Evolutionary conservation across 2,797 vertebrate species (phyloP).

Genomic region (Perodicticus potto): DNA sequence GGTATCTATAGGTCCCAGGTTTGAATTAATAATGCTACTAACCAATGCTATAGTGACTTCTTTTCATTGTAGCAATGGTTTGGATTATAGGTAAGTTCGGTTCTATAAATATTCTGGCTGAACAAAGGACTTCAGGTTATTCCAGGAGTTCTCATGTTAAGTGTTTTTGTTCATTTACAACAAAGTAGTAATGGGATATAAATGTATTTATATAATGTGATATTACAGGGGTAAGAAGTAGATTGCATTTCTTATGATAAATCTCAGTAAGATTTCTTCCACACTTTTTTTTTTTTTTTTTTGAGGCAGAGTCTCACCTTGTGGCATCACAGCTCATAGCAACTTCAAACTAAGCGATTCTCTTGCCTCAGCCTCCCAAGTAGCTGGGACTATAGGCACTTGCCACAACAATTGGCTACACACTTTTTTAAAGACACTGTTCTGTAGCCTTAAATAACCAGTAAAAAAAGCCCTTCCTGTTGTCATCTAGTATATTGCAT

Average conservation of each 20-base stretch:
- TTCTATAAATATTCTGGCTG: slow-evolving; percentile 16
- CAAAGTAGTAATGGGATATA: background rate
- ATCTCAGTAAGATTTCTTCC: slow-evolving; percentile 25
- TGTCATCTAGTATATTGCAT: slow-evolving; percentile 2
- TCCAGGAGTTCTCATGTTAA: slow-evolving; percentile 20
- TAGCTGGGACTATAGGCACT: too few relatives aligned
- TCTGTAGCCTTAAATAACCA: slow-evolving; percentile 51
- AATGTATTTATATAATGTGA: background rate
- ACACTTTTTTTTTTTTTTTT: background rate
- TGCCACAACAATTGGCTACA: too few relatives aligned
- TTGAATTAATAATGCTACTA: slow-evolving; percentile 17
- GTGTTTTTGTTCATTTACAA: slow-evolving; percentile 34
- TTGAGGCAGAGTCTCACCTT: too few relatives aligned
- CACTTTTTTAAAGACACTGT: background rate
- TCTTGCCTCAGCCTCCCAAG: too few relatives aligned
- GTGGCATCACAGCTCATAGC: too few relatives aligned
- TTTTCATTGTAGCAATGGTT: background rate
- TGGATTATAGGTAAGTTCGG: background rate
- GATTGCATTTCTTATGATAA: slow-evolving; percentile 1
- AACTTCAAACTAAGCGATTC: too few relatives aligned
- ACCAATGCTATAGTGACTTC: background rate
- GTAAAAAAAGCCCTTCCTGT: background rate
- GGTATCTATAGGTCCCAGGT: background rate
- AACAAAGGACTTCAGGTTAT: background rate
- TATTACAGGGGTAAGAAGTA: background rate